Evolutionary conservation across 2,888 invertebrate genomes (phyloP), one percentile per base, ranked within the genome.

Genomic region (Pteria penguin): DNA sequence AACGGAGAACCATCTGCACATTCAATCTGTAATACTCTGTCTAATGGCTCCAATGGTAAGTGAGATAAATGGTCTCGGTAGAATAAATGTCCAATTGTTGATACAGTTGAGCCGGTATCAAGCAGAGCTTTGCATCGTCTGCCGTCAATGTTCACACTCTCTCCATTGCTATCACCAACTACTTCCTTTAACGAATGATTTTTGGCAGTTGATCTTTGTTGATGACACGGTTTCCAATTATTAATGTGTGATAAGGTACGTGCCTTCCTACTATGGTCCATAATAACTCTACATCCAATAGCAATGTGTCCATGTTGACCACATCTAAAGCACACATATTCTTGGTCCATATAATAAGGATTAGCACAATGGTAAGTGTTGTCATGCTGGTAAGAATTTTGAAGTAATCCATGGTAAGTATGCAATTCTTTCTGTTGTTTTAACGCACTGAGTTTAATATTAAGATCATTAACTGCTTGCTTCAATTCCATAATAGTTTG

Each of bases 1-100:
- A n/a, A n/a, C n/a, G 57, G n/a, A 5, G 57, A 57, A 14, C 57
- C 57, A 57, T 57, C 57, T 57, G 57, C 57, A n/a, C 57, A 57
- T 22, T 57, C 57, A 14, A 57, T 57, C 18, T 57, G 18, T 22
- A 57, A 22, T 57, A 57, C 24, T 5, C 11, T 57, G 57, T 57
- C n/a, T 5, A 57, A 5, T 57, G 57, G 24, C n/a, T 57, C 57
- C 24, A 57, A 57, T 14, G 57, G 57, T n/a, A 57, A n/a, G 57
- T 57, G 18, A n/a, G 18, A 22, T 57, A 57, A 57, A 22, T 57
- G 24, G 5, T n/a, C 57, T 22, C n/a, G 18, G 24, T 57, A 57
- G 57, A 57, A 57, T 36, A 14, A 36, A 36, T 36, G 45, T 5
- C 45, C 14, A 36, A 36, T 5, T 36, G 45, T 36, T 36, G 45